Evolutionary conservation across 2,888 invertebrate species (phyloP), one percentile per base, ranked within the genome.

Genomic region (Amblyjoppa proteus): DNA sequence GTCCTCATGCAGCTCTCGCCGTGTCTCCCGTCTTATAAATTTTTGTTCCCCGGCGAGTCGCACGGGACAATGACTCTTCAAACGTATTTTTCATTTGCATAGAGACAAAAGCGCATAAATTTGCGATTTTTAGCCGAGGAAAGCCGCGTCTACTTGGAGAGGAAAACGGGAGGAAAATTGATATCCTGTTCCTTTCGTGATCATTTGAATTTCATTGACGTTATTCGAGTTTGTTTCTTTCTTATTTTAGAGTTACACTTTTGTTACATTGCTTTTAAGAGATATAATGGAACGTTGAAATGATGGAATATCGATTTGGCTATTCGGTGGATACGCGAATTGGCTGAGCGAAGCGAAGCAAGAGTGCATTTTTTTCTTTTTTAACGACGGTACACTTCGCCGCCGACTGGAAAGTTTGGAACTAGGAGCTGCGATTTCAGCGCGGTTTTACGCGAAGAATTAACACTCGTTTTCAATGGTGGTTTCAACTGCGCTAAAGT

Each of bases 11-110:
- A 34, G 51, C 16, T 49, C 45, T 49, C 1, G 16, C 45, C 51
- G 34, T 80, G 6, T 5, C 20, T 80, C 16, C n/a, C 28, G 20
- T 73, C 13, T 20, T 31, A 13, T 34, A 34, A 13, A 28, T 71
- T 28, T 31, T 41, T 13, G 11, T n/a, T 25, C 11, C n/a, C 25
- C 2, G 4, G 31, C 20, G 9, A 71, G 38, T 64, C 53, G 51
- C 76, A 38, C 56, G 45, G 45, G 31, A 53, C 61, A 74, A 74
- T 70, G 53, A 79, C 78, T 81, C 28, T 66, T 82, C 53, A 58
- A 74, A 78, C 53, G 34, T 51, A 79, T 74, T 83, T 76, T 70
- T 69, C 69, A 76, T 81, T 78, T 83, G 38, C 69, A 70, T 69
- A 41, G 41, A 69, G 69, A 56, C 41, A 56, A 53, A 68, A 38